A percentile compares a stretch with the other conserved stretches of the same genome.
Evolutionary conservation across 2,797 vertebrate genomes (phyloP).

Genomic region (Semotilus atromaculatus): DNA sequence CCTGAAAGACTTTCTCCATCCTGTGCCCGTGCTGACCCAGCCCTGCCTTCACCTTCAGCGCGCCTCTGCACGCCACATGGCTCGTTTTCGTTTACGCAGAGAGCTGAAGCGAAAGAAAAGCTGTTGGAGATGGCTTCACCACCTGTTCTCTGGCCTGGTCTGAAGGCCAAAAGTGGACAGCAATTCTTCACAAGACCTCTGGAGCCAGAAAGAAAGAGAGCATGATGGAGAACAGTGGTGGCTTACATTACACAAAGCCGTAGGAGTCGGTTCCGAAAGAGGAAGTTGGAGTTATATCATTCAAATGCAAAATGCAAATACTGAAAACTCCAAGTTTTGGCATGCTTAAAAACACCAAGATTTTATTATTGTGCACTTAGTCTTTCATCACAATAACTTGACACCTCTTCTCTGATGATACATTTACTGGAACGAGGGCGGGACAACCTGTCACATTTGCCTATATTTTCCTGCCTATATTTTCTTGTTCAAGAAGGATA

Average conservation of each 20-base stretch:
- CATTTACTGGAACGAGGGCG: no score
- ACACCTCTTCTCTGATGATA: no score
- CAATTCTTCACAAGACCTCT: conserved; percentile 3
- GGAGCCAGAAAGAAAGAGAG: background rate
- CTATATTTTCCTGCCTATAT: no score
- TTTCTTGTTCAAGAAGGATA: no score
- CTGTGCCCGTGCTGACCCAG: conserved; percentile 12
- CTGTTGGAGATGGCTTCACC: conserved; percentile 41
- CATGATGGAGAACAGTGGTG: background rate
- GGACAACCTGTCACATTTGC: no score
- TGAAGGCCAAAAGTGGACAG: conserved; percentile 34
- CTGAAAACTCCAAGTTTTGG: background rate
- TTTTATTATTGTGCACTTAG: no score
- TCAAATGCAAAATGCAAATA: background rate
- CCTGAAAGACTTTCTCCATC: conserved; percentile 39
- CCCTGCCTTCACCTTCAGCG: conserved; percentile 15
- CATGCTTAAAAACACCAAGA: background rate
- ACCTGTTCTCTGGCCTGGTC: conserved; percentile 42
- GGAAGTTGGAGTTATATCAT: background rate
- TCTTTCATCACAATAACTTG: no score
- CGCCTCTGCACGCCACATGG: conserved; percentile 37
- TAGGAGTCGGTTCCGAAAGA: background rate
- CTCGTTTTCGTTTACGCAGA: background rate
- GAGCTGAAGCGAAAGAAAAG: conserved; percentile 26
- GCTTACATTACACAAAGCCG: conserved; percentile 10